Conservation (phyloP, 2,888 invertebrate species). For the Lymantria dispar region DNA sequence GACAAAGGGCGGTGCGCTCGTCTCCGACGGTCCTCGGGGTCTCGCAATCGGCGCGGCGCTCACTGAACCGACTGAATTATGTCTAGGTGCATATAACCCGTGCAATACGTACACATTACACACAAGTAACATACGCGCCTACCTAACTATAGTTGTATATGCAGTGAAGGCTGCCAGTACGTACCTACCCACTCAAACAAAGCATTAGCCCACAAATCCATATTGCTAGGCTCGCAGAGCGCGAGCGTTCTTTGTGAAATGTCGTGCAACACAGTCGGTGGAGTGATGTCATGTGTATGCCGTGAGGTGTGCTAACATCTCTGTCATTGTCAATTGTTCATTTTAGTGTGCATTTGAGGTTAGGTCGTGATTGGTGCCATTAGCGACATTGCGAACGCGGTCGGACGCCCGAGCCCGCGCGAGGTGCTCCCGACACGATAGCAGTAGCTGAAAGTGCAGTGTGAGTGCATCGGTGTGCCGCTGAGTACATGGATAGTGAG, state of each 20-base stretch:
- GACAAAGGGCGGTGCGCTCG: constrained; percentile 58
- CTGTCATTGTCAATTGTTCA: constrained; percentile 63
- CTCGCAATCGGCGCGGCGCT: constrained; percentile 39
- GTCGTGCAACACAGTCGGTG: constrained; percentile 48
- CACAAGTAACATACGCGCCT: constrained; percentile 61
- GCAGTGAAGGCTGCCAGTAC: constrained; percentile 75
- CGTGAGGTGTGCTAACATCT: constrained; percentile 65
- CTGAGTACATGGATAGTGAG: constrained; percentile 40
- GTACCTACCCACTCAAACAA: constrained; percentile 77
- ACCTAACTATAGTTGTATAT: constrained; percentile 58
- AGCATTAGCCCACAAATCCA: constrained; percentile 75
- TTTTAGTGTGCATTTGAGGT: constrained; percentile 74
- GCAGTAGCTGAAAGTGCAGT: constrained; percentile 29
- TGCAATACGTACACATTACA: constrained; percentile 44
- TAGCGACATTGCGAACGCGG: constrained; percentile 26
- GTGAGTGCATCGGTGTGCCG: constrained; percentile 43
- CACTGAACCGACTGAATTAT: constrained; percentile 58
- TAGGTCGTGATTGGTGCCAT: constrained; percentile 62
- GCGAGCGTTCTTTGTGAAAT: constrained; percentile 62
- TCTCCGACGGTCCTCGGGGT: constrained; percentile 40
- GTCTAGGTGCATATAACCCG: constrained; percentile 67
- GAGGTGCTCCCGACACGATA: constrained; percentile 9
- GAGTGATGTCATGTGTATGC: constrained; percentile 60
- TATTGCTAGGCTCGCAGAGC: constrained; percentile 55
- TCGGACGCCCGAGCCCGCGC: constrained; percentile 17